Conservation (phyloP, 2,113 vertebrate genomes). For the Peromyscus maniculatus region DNA sequence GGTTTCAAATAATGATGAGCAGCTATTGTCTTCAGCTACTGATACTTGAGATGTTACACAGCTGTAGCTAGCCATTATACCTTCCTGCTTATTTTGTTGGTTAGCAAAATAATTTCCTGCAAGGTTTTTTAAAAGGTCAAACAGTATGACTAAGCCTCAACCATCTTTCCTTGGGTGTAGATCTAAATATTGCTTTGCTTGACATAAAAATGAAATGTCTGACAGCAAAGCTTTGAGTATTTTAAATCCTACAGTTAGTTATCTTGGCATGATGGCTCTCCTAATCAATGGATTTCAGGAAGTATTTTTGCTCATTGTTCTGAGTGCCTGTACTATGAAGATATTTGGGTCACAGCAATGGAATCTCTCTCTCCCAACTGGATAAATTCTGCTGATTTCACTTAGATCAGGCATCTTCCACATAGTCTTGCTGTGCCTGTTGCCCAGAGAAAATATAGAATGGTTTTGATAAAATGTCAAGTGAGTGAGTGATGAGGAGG, state of each 20-base stretch:
- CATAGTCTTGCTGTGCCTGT: not conserved
- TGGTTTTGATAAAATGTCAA: conserved; percentile 43
- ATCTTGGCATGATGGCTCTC: not conserved
- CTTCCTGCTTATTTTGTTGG: not conserved
- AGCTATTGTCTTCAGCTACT: not conserved
- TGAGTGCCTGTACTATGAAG: not conserved
- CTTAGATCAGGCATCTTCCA: not conserved
- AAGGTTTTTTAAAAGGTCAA: not conserved
- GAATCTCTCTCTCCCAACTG: not conserved
- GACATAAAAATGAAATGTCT: not conserved
- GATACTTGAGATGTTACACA: not conserved
- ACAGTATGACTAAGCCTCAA: not conserved
- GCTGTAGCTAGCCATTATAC: not conserved
- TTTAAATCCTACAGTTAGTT: not conserved
- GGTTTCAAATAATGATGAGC: not conserved
- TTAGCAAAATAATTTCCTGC: not conserved
- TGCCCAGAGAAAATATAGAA: not conserved
- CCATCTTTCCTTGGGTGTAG: not conserved
- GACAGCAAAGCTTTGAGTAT: not conserved
- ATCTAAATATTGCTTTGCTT: not conserved
- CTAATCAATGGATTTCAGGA: not conserved
- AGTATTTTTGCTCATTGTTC: conserved; percentile 18
- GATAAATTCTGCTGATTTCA: not conserved
- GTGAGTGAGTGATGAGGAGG: conserved; percentile 57
- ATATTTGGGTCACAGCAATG: not conserved